Base-by-base conservation (phyloP, 2,113 vertebrate genomes). In the Tragelaphus buxtoni region DNA sequence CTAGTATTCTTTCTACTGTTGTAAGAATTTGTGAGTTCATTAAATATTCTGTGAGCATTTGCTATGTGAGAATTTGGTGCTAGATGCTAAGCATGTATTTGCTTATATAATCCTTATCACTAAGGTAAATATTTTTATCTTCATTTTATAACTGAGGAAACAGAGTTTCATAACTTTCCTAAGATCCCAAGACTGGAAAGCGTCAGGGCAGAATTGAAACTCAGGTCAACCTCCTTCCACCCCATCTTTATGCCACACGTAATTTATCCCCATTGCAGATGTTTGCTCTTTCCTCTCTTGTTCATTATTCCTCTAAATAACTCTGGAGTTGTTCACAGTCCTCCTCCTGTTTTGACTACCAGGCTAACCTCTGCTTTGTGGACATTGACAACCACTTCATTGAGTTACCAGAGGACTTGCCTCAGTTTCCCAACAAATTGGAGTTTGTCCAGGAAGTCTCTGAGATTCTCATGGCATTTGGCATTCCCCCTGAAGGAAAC, bases 361-460 rank as follows among this genome's bases (percentile, higher is more conserved):
- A 99, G 99, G 99, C 99, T 96, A 99, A 99, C 97, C 98, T 99
- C 96, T 99, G 99, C 98, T 99, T 99, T 97, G 99, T 99, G 98
- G 99, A 99, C 98, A 99, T 99, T 81, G 99, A 99, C 98, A 99
- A 99, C 99, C 99, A 99, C 97, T 99, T 99, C 96, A 99, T 99
- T 7, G 99, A 99, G 96, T 99, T 99, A 96, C 99, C 99, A 2
- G 99, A 99, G 98, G 99, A 99, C 95, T 98, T 99, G 96, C 99
- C 99, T 77, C 99, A 99, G 98, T 99, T 99, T 97, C 99, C 99
- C 96, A 99, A 99, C 98, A 99, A 99, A 97, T 99, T 99, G 26
- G 99, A 99, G 98, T 99, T 99, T 97, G 98, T 99, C 96, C 99
- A 99, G 99, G 99, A 99, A 98, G 99, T 99, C 97, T 99, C 99